A percentile compares a stretch with the other conserved stretches of the same genome.
Evolutionary conservation across 2,888 invertebrate genomes (phyloP).

Genomic region (Caenorhabditis panamensis): DNA sequence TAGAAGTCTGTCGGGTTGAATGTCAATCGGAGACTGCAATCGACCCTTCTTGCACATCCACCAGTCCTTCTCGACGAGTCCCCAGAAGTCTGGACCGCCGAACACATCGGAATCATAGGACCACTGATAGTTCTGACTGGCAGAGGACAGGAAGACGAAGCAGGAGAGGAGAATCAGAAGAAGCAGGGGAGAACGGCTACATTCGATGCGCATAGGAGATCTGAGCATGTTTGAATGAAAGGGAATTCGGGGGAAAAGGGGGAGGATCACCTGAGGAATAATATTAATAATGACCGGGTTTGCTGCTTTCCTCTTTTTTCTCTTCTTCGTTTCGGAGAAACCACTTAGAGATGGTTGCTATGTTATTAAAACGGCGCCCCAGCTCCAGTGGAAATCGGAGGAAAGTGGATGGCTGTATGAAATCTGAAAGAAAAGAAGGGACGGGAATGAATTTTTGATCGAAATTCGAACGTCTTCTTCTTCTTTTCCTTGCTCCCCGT

Average conservation of each 20-base stretch:
- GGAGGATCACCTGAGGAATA: conserved; percentile 20
- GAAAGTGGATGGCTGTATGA: conserved; percentile 3
- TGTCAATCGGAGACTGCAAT: conserved; percentile 96
- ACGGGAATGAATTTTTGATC: conserved; percentile 8
- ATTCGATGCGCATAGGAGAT: conserved; percentile 59
- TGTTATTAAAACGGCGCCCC: conserved; percentile 52
- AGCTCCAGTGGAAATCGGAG: neutral
- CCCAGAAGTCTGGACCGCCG: conserved; percentile 92
- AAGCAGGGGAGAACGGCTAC: conserved; percentile 27
- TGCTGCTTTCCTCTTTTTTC: neutral
- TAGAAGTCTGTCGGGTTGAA: conserved; percentile 93
- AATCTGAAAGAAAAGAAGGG: conserved; percentile 4
- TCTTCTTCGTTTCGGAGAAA: neutral
- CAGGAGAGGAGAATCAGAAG: conserved; percentile 19
- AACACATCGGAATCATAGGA: conserved; percentile 71
- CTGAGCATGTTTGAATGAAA: neutral
- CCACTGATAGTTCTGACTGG: conserved; percentile 68
- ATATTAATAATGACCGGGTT: conserved; percentile 9
- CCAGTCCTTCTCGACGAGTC: conserved; percentile 96
- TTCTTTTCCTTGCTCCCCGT: neutral
- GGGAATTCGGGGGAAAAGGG: neutral
- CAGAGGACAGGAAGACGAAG: neutral
- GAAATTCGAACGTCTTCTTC: conserved; percentile 23
- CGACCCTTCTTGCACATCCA: conserved; percentile 96
- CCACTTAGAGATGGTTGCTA: conserved; percentile 48